Conservation (phyloP, 2,113 vertebrate species). For the Grammomys dolichurus region DNA sequence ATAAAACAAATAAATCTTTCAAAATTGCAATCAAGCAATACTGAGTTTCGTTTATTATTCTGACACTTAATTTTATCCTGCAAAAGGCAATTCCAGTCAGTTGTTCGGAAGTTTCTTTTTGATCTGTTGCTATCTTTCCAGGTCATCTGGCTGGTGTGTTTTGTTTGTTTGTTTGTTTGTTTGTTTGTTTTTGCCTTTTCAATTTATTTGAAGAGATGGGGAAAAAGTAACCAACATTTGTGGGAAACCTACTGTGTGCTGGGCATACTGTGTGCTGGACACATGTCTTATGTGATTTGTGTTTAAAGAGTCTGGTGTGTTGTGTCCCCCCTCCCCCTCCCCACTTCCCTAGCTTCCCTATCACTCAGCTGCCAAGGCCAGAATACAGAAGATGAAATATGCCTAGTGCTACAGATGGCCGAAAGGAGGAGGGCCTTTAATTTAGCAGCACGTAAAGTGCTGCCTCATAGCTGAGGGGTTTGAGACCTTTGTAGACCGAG, state of each 20-base stretch:
- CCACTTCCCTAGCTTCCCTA: background rate
- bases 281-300: background rate
- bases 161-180: background rate
- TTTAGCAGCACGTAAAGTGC: background rate
- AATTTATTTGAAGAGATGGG: background rate
- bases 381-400: background rate
- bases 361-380: background rate
- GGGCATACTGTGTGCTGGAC: background rate
- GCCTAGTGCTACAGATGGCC: background rate
- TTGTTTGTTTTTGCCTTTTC: background rate
- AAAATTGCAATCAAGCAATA: background rate
- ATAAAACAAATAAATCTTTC: background rate
- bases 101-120: background rate
- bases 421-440: background rate
- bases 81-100: slow-evolving; percentile 1
- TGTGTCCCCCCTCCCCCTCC: background rate
- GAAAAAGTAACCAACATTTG: background rate
- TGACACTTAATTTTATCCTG: slow-evolving; percentile 31
- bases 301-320: background rate
- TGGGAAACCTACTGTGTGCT: background rate
- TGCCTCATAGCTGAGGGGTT: no score
- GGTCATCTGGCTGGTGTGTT: background rate
- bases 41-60: background rate
- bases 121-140: background rate
- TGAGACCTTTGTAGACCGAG: background rate